A percentile compares a stretch with the other conserved stretches of the same genome.
These are phyloP conservation scores for Catocala sponsa DNA, from an alignment of 2,888 invertebrate genomes.

Conservation along the genomic window DNA sequence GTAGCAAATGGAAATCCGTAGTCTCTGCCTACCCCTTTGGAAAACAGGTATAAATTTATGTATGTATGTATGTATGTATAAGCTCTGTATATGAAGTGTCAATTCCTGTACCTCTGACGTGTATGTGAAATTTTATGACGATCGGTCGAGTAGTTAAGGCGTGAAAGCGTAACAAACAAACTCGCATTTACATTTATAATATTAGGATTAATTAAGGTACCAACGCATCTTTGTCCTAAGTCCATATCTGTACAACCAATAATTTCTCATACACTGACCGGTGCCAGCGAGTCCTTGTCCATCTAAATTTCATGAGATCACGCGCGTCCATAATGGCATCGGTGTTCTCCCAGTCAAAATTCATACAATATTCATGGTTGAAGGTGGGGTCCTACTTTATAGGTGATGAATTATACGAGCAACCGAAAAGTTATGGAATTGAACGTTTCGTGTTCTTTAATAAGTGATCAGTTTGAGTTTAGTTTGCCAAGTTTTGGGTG, in stretches of 20 bases:
- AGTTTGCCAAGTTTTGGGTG: conserved; percentile 12
- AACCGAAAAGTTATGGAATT: conserved; percentile 40
- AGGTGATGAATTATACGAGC: conserved; percentile 39
- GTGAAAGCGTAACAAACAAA: too few species aligned
- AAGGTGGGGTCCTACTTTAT: conserved; percentile 41
- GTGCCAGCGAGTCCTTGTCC: conserved; percentile 22
- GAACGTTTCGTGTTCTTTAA: conserved; percentile 29
- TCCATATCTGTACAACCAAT: conserved; percentile 24
- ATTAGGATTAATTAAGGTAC: too few species aligned
- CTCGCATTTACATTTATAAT: too few species aligned
- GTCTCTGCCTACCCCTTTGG: too few species aligned
- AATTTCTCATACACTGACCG: conserved; percentile 43
- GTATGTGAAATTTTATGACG: too few species aligned
- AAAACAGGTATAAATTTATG: too few species aligned
- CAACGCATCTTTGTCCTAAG: neutral
- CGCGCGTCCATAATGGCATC: conserved; percentile 52
- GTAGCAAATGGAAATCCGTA: too few species aligned
- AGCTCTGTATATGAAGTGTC: too few species aligned
- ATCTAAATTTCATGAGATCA: conserved; percentile 62
- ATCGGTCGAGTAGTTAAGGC: too few species aligned
- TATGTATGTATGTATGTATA: too few species aligned
- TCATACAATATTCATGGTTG: conserved; percentile 59
- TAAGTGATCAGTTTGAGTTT: conserved; percentile 28
- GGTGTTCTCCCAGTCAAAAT: conserved; percentile 55
- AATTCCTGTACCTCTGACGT: too few species aligned